These are phyloP conservation scores for Naso thynnoides DNA, from an alignment of 2,797 vertebrate genomes.

Conservation along the genomic window DNA sequence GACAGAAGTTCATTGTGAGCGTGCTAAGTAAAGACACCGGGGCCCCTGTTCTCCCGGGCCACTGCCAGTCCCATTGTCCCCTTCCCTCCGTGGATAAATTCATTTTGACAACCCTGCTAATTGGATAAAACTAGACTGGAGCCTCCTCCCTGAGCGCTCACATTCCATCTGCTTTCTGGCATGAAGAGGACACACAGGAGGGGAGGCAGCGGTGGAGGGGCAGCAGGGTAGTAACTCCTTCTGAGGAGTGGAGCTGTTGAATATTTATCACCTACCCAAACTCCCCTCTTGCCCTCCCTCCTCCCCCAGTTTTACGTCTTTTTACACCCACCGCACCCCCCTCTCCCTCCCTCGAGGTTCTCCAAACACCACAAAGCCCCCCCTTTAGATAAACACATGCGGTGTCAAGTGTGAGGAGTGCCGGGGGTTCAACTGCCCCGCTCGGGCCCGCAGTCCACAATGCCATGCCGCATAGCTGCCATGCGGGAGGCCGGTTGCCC, in stretches of 20 bases:
- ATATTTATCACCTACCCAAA: slow-evolving; percentile 91
- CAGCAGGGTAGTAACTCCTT: slow-evolving; percentile 75
- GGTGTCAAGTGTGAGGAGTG: slow-evolving; percentile 99
- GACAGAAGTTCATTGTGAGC: slow-evolving; percentile 83
- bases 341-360: slow-evolving; percentile 74
- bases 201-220: slow-evolving; percentile 47
- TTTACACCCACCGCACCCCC: slow-evolving; percentile 83
- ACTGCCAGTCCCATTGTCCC: slow-evolving; percentile 80
- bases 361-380: slow-evolving; percentile 86
- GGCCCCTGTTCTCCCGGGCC: slow-evolving; percentile 74
- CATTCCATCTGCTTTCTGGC: slow-evolving; percentile 89
- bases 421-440: slow-evolving; percentile 91
- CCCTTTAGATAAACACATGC: slow-evolving; percentile 99
- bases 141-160: slow-evolving; percentile 89
- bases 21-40: slow-evolving; percentile 76
- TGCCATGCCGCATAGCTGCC: slow-evolving; percentile 95
- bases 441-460: slow-evolving; percentile 88
- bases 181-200: slow-evolving; percentile 75
- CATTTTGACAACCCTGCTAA: slow-evolving; percentile 99
- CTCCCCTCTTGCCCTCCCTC: slow-evolving; percentile 59
- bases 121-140: slow-evolving; percentile 93
- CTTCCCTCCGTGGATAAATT: slow-evolving; percentile 91
- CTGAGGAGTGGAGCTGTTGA: slow-evolving; percentile 85
- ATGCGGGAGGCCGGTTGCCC: slow-evolving; percentile 98
- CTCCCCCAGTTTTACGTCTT: slow-evolving; percentile 79